Evolutionary conservation across 2,797 vertebrate species (phyloP), one percentile per base, ranked within the genome.

Genomic region (Bryconaethiops microstoma): DNA sequence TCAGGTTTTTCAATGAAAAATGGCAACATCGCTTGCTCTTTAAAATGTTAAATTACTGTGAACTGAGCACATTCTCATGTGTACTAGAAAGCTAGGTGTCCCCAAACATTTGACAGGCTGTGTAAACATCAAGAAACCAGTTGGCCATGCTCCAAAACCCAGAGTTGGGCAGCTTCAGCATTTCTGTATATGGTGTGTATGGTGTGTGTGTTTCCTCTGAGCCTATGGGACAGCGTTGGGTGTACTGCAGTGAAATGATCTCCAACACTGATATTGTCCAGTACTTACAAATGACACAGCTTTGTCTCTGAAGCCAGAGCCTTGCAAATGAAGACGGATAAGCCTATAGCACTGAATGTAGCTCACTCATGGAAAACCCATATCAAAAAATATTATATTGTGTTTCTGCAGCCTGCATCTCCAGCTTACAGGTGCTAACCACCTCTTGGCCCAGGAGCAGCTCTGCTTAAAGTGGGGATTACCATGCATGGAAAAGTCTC

Each of bases 81-180:
- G 42, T 45, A 7, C 45, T 48, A 48, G 12, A 48, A 48, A 8
- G 45, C 45, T 48, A 48, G 12, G 12, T 12, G 45, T 48, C 45
- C 45, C 7, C 45, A 48, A 48, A 48, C 7, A 1, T 48, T 35
- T 35, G 35, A 35, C 35, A 2, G 35, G 35, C 35, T 35, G 35
- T 35, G 35, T 35, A 35, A 35, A 35, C 13, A 14, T 54, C 50
- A 54, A 54, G 17, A 55, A 70, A 48, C 45, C 45, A 48, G 45
- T 82, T 92, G 90, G 86, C 85, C n/a, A 7, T 5, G 23, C 55
- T 88, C 88, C 87, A 88, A 86, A 83, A 76, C 74, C 86, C 78
- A 59, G 59, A 81, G 76, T 59, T 52, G 40, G 69, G 42, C 10
- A 23, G 67, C 76, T 21, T 14, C 35, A 62, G 77, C 74, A 79